phyloP scores from a whole-genome alignment of 2,113 vertebrate genomes.

The Anolis carolinensis region DNA sequence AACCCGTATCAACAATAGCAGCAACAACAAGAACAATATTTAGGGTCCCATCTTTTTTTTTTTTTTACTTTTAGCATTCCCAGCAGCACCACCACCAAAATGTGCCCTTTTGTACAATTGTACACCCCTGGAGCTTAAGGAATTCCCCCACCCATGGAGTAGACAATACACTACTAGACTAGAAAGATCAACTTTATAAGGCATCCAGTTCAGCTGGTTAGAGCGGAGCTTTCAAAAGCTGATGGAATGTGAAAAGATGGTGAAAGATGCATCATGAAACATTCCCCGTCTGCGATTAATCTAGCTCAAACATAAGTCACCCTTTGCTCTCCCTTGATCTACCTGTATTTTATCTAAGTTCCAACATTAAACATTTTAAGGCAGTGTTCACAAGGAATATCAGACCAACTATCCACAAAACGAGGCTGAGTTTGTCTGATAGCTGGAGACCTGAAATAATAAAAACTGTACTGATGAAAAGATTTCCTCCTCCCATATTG shows the following conservation, averaged over 20 bases:
- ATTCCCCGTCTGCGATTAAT: conserved; percentile 27
- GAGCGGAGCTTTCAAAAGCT: conserved; percentile 36
- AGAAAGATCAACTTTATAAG: neutral
- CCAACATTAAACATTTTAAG: conserved; percentile 50
- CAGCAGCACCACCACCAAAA: too few species aligned
- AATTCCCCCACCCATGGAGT: too few species aligned
- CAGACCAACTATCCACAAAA: conserved; percentile 64
- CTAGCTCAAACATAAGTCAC: conserved; percentile 30
- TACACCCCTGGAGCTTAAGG: too few species aligned
- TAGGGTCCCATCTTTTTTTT: too few species aligned
- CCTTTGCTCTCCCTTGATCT: conserved; percentile 48
- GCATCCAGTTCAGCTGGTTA: conserved; percentile 31
- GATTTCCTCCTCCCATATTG: conserved; percentile 70
- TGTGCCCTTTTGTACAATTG: too few species aligned
- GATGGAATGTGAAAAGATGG: conserved; percentile 37
- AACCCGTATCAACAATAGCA: too few species aligned
- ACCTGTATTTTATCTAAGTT: conserved; percentile 42
- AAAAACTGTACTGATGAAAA: conserved; percentile 75
- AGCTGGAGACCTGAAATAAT: conserved; percentile 70
- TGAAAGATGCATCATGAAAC: conserved; percentile 39
- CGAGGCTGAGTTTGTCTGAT: conserved; percentile 67
- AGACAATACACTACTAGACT: neutral
- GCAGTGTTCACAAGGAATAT: conserved; percentile 64
- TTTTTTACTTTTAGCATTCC: too few species aligned
- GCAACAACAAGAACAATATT: too few species aligned